Evolutionary conservation across 2,888 invertebrate species (phyloP), one percentile per base, ranked within the genome.

Genomic region (Callimorpha dominula): DNA sequence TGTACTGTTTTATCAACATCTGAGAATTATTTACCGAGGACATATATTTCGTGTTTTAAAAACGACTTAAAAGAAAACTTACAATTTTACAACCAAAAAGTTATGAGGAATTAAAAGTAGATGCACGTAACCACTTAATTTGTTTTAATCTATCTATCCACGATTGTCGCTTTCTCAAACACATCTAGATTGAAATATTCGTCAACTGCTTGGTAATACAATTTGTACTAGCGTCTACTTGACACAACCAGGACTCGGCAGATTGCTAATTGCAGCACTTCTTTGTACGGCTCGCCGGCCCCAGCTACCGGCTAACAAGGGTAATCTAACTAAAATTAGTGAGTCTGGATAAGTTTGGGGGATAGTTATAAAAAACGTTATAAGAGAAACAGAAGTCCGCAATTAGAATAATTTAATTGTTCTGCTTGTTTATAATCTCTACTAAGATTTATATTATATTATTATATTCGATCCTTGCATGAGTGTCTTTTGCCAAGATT

Each of bases 211-310:
- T 82, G 87, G 86, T 93, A 93, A 94, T 88, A 90, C 86, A 93
- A 92, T 94, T 92, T 91, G 88, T 86, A 87, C 87, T 81, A 72
- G 82, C 82, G 85, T 82, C 86, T 88, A 87, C 87, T 88, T 87
- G 85, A 88, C 84, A 90, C 91, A 92, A 93, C 92, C 91, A 83
- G 86, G 86, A 87, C 86, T 88, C 86, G 85, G 89, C 88, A 90
- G 86, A 85, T 88, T 87, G 86, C 92, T 94, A 94, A 94, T 94
- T 93, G 92, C 88, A 89, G 87, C 88, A 90, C 89, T 90, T 91
- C 82, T 85, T 87, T 78, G 84, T 81, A 81, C 83, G 85, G 87
- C 81, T 87, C 79, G 70, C 79, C 75, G 68, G 74, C 81, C 82
- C 86, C 88, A n/a, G n/a, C n/a, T n/a, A 87, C 87, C 85, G 88